Evolutionary conservation across 1,140 invertebrate genomes (phyloP), one percentile per base, ranked within the genome.

Genomic region (Zaprionus taronus): DNA sequence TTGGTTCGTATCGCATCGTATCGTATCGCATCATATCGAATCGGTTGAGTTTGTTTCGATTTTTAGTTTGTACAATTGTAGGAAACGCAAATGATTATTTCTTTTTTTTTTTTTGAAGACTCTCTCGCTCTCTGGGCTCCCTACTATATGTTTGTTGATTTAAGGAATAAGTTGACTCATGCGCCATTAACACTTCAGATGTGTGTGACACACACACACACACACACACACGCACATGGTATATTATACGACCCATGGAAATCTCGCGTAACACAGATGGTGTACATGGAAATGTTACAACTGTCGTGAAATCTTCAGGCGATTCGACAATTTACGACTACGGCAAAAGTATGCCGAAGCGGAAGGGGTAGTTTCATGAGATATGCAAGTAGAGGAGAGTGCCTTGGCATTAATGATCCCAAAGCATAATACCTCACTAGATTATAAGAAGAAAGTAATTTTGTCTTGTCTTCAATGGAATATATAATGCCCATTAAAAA

Each of bases 101-200:
- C 72, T 63, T 75, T 77, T 22, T 1, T 20, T 20, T 20, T 38
- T 61, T 22, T 38, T 61, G 5, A 57, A 66, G 55, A 66, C 24
- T 56, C 55, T 57, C 61, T 63, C 62, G n/a, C 38, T 31, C 20
- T 66, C 34, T 71, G 15, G 9, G 20, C 20, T 65, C 28, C 66
- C 65, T 65, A 68, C 49, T 65, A 68, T 55, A 72, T 89, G 80
- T 87, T 89, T 87, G 82, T 87, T 87, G 83, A 83, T 89, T 89
- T 70, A 81, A 75, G 70, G 84, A 87, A 87, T 87, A 89, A 78
- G 80, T 83, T 89, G 77, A 87, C 83, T 89, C 80, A 87, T 80
- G 80, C 72, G 83, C 83, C 77, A 86, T 86, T 86, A 86, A 86
- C 83, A 86, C 83, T 86, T 86, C 56, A 80, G 82, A 86, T 73